phyloP scores from a whole-genome alignment of 2,797 vertebrate species.

The Lepus oiostolus region DNA sequence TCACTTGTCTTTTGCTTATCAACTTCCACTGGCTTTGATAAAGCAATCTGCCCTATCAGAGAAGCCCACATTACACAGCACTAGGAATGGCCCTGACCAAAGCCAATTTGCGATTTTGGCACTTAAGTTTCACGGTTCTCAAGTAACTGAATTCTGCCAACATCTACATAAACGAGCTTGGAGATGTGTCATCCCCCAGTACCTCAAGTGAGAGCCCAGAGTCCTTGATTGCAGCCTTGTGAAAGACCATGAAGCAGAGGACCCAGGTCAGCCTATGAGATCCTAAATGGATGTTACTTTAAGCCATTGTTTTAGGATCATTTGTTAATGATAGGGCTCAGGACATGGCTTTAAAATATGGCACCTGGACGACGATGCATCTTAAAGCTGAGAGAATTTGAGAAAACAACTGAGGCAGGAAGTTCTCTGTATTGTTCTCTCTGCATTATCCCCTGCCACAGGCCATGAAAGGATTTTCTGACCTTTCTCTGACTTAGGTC shows the following conservation, averaged over 20 bases:
- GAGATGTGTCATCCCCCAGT: background rate
- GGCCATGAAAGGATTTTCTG: background rate
- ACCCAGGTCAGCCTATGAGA: background rate
- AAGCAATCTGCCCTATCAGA: background rate
- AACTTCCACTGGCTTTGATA: slow-evolving; percentile 19
- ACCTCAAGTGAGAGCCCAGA: background rate
- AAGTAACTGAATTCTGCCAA: background rate
- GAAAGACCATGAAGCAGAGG: background rate
- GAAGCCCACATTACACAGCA: background rate
- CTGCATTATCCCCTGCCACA: background rate
- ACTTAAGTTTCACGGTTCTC: background rate
- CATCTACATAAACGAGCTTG: background rate
- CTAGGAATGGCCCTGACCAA: background rate
- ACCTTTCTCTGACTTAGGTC: background rate
- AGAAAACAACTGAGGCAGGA: background rate
- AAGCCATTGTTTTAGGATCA: background rate
- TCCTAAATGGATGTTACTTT: background rate
- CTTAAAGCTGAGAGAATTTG: background rate
- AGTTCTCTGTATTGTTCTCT: background rate
- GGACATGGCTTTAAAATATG: background rate
- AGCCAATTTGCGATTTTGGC: background rate
- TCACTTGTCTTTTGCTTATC: background rate
- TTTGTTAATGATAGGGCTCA: background rate
- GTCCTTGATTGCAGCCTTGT: background rate
- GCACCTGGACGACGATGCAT: background rate